Evolutionary conservation across 1,140 invertebrate genomes (phyloP).

Genomic region (Papilio xuthus): DNA sequence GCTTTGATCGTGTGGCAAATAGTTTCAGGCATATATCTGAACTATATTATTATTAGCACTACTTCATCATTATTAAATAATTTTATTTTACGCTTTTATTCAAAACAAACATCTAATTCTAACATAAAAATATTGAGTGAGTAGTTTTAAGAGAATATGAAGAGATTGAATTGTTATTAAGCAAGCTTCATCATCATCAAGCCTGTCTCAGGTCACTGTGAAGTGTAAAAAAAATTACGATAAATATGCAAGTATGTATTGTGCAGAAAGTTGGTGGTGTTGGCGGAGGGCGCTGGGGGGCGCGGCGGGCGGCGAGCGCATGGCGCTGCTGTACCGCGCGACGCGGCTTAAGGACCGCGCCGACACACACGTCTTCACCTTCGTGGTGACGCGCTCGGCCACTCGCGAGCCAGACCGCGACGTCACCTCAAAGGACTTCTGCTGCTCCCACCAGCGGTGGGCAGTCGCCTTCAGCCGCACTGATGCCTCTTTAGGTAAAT

Average conservation of each 20-base stretch:
- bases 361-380: slow-evolving; percentile 93
- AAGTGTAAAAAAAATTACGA: too few relatives aligned
- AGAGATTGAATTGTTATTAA: too few relatives aligned
- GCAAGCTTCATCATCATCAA: too few relatives aligned
- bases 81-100: not conserved
- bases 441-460: slow-evolving; percentile 93
- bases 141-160: too few relatives aligned
- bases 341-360: slow-evolving; percentile 91
- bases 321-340: slow-evolving; percentile 93
- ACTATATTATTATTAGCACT: not conserved
- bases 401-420: slow-evolving; percentile 90
- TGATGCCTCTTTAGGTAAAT: slow-evolving; percentile 84
- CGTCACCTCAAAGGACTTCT: slow-evolving; percentile 92
- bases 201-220: too few relatives aligned
- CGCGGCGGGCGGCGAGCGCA: slow-evolving; percentile 75
- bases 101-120: too few relatives aligned
- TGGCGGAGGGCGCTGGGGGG: slow-evolving; percentile 46
- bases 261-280: slow-evolving; percentile 59
- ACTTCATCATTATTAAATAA: not conserved
- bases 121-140: too few relatives aligned
- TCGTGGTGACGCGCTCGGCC: slow-evolving; percentile 90
- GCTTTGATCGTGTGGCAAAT: slow-evolving; percentile 2
- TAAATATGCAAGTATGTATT: not conserved
- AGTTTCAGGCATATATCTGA: not conserved
- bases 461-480: slow-evolving; percentile 91